Base-by-base conservation (phyloP, 2,797 vertebrate genomes). In the Dermochelys coriacea region DNA sequence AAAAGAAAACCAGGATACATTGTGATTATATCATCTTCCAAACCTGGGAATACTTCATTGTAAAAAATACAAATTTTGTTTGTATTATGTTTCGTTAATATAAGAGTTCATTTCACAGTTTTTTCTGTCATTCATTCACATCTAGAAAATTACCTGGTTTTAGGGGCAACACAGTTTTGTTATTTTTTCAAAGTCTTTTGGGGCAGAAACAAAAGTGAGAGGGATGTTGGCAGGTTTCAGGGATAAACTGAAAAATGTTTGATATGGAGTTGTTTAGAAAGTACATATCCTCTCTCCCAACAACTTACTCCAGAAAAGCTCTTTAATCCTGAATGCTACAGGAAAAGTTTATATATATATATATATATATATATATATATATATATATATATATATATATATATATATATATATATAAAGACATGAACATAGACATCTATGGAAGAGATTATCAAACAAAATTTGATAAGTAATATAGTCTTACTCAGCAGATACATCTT, bases 111-210 rank as follows among this genome's bases (percentile, higher is more conserved):
- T 82, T 55, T 52, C 85, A 57, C 52, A 84, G 6, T 94, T 51
- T 95, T 80, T 77, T 85, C 15, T 92, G n/a, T 47, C 4, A 3
- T 90, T 96, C 1, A 1, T 81, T 97, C 85, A 9, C 77, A 54
- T 87, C 14, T 74, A 87, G 86, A 97, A 95, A 95, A 88, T 84
- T 37, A 88, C 84, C 25, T 90, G 2, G 82, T 95, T 95, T 95
- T 86, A 89, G 55, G 77, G 68, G 78, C 84, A 92, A 80, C 37
- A 85, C 5, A 49, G 87, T 89, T 91, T 80, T 19, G 4, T 79
- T 86, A 91, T 91, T 96, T 90, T 78, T 84, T 85, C 71, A 91
- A 94, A 68, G n/a, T 88, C 82, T 87, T 55, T 79, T 95, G 87
- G 64, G 86, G 55, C 47, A 94, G 91, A 94, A 81, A 94, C 34